Base-by-base conservation (phyloP, 2,888 invertebrate genomes). In the Stenotaenia linearis region DNA sequence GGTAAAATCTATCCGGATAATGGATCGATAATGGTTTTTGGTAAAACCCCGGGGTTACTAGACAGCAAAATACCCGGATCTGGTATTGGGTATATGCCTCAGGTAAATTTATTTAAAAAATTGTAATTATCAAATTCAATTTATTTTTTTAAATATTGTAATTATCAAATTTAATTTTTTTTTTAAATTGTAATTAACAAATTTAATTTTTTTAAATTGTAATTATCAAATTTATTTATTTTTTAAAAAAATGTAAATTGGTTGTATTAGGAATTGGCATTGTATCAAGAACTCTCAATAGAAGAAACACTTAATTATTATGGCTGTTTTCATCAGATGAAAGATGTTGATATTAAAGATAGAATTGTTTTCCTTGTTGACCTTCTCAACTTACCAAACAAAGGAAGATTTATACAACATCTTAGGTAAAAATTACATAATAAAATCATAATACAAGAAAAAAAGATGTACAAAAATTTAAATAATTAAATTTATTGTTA, bases 41-140 rank as follows among this genome's bases (percentile, higher is more conserved):
- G 97, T 0, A 93, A 95, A 25, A 92, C 91, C 83, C 97, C 97
- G 0, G 97, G 96, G 1, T 92, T 94, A 0, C 91, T 91, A 85
- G 95, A 93, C 0, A 95, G 93, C 4, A 94, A 94, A 6, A 94
- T 96, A n/a, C 97, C 97, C 0, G 97, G 97, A 10, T 93, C 93
- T 85, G 90, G 94, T 28, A 95, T 97, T n/a, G 97, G 97, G 78
- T 97, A 97, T 88, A 97, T 97, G 97, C 97, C 97, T 0, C 94
- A 94, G 90, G 93, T 80, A 25, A 10, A 74, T 28, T 50, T 18
- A 21, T 56, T 7, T 10, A 74, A 74, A 15, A 18, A 18, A 74
- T n/a, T 28, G 12, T 18, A n/a, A 45, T 45, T 45, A n/a, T n/a
- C n/a, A n/a, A n/a, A n/a, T n/a, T n/a, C n/a, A n/a, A n/a, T n/a